Conservation (phyloP, 1,140 invertebrate genomes). For the Drosophila elegans region DNA sequence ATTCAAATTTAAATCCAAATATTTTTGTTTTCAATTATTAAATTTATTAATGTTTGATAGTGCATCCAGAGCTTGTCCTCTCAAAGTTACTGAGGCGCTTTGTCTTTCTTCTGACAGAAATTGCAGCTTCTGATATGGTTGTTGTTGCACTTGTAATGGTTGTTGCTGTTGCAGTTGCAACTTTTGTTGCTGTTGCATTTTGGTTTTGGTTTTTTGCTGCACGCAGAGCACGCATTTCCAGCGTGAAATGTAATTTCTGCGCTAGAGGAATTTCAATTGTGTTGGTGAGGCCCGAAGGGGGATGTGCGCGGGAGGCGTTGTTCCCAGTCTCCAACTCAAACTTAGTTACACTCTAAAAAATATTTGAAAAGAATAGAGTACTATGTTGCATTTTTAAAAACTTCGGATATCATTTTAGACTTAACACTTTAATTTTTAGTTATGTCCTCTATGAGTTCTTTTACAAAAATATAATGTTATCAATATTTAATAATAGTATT, state of each 20-base stretch:
- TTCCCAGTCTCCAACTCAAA: not conserved
- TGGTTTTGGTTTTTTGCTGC: slow-evolving; percentile 62
- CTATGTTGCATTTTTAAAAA: no score
- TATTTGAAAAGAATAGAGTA: not conserved
- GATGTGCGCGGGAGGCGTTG: slow-evolving; percentile 18
- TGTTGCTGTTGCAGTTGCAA: slow-evolving; percentile 44
- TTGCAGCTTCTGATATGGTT: slow-evolving; percentile 23
- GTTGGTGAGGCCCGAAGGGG: slow-evolving; percentile 65
- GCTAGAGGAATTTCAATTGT: slow-evolving; percentile 83
- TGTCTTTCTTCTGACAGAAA: slow-evolving; percentile 19
- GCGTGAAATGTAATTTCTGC: slow-evolving; percentile 85
- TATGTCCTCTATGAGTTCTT: no score
- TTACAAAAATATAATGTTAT: no score
- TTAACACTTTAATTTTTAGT: not conserved
- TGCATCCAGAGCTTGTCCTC: slow-evolving; percentile 2
- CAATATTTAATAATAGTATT: no score
- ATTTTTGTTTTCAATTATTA: not conserved
- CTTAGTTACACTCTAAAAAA: slow-evolving; percentile 10
- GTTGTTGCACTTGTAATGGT: slow-evolving; percentile 32
- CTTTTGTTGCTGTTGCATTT: slow-evolving; percentile 52
- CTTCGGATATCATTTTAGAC: no score
- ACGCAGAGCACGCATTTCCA: slow-evolving; percentile 85
- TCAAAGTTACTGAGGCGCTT: not conserved
- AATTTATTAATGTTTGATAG: slow-evolving; percentile 5
- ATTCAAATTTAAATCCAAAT: no score